Percentiles rank a stretch among this genome's conserved stretches.
These are phyloP conservation scores for Drosophila bipectinata DNA, from an alignment of 1,140 invertebrate genomes.

Conservation along the genomic window DNA sequence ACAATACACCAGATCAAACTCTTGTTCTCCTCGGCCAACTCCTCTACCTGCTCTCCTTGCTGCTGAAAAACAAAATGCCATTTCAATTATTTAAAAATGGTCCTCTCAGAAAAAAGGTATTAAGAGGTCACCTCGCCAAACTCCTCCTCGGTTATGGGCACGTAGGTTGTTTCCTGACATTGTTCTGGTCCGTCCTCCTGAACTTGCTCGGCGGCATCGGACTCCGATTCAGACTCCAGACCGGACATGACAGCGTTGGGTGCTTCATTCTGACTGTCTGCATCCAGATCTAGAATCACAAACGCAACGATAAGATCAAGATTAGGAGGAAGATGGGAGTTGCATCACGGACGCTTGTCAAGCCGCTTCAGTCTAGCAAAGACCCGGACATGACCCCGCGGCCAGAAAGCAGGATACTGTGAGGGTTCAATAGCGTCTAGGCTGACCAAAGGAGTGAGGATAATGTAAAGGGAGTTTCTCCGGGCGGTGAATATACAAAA, in stretches of 20 bases:
- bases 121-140: slow-evolving; percentile 87
- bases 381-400: neutral
- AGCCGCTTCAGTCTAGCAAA: slow-evolving; percentile 15
- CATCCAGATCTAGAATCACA: slow-evolving; percentile 70
- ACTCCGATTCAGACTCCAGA: slow-evolving; percentile 74
- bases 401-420: slow-evolving; percentile 9
- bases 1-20: slow-evolving; percentile 96
- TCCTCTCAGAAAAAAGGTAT: neutral
- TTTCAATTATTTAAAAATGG: neutral
- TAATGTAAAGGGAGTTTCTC: neutral
- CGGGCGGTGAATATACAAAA: slow-evolving; percentile 1
- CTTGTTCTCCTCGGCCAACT: slow-evolving; percentile 97
- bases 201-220: slow-evolving; percentile 59
- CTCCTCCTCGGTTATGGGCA: slow-evolving; percentile 88
- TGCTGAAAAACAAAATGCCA: slow-evolving; percentile 69
- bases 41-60: slow-evolving; percentile 95
- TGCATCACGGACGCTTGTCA: slow-evolving; percentile 15
- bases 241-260: slow-evolving; percentile 73
- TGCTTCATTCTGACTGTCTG: slow-evolving; percentile 81
- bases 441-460: slow-evolving; percentile 10
- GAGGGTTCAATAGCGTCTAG: neutral
- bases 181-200: slow-evolving; percentile 61
- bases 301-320: slow-evolving; percentile 15
- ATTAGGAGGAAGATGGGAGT: neutral
- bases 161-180: slow-evolving; percentile 87